Conservation (phyloP, 1,140 invertebrate species). For the Lordiphosa stackelbergi region DNA sequence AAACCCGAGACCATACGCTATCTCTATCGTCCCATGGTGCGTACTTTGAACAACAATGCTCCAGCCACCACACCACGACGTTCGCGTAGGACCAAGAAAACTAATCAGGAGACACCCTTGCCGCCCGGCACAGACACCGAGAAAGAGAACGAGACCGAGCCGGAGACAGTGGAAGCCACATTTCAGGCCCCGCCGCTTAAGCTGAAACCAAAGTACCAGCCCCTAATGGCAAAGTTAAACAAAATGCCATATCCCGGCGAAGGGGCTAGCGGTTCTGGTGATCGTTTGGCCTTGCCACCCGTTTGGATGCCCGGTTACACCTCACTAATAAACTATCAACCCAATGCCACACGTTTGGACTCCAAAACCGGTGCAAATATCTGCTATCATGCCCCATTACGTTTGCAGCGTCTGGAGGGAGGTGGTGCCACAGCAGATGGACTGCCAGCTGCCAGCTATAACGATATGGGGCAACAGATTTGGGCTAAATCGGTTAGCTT, state of each 20-base stretch:
- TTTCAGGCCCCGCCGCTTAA: conserved; percentile 24
- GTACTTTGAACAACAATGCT: conserved; percentile 18
- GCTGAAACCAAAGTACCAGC: conserved; percentile 16
- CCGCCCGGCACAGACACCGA: neutral
- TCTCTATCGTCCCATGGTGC: conserved; percentile 53
- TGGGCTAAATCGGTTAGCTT: too few relatives aligned
- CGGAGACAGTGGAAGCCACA: neutral
- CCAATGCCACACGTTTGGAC: conserved; percentile 19
- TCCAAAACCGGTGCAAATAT: conserved; percentile 21
- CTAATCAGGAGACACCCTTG: neutral
- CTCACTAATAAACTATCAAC: conserved; percentile 26
- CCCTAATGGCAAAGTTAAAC: conserved; percentile 19
- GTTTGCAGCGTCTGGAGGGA: neutral
- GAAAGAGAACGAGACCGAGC: too few relatives aligned
- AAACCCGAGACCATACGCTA: conserved; percentile 49
- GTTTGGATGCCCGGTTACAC: conserved; percentile 4
- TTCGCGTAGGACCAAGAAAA: conserved; percentile 12
- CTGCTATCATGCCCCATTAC: conserved; percentile 36
- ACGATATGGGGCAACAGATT: too few relatives aligned
- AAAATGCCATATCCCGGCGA: conserved; percentile 33
- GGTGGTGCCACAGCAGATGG: neutral
- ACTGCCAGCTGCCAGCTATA: too few relatives aligned
- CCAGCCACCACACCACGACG: neutral
- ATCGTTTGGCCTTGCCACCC: conserved; percentile 1
- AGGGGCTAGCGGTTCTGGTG: neutral